Conservation (phyloP, 2,113 vertebrate genomes). For the Pongo abelii region DNA sequence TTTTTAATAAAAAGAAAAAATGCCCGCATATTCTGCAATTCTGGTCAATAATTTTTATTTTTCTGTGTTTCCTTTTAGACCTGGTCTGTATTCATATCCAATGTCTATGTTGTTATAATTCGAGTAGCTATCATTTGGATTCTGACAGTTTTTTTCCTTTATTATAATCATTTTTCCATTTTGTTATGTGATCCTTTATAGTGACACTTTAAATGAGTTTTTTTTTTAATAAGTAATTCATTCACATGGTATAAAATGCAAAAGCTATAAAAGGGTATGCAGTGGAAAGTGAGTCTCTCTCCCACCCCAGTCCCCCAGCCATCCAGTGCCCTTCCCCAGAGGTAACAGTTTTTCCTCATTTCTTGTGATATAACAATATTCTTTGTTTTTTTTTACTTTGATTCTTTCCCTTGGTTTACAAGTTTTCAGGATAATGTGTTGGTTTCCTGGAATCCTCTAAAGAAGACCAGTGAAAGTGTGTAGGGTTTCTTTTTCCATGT, state of each 20-base stretch:
- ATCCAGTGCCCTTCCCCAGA: not conserved
- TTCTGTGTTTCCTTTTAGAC: conserved; percentile 20
- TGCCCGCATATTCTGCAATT: conserved; percentile 24
- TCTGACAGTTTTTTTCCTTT: not conserved
- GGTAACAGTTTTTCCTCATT: not conserved
- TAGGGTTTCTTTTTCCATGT: not conserved
- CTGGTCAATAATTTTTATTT: not conserved
- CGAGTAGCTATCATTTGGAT: not conserved
- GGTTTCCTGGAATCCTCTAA: not conserved
- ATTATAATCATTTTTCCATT: not conserved
- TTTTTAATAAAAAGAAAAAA: conserved; percentile 8
- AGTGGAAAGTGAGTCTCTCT: not conserved
- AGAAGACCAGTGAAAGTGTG: not conserved
- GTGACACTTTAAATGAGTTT: not conserved
- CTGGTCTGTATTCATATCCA: not conserved
- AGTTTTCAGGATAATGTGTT: not conserved
- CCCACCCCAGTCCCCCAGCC: too few relatives aligned
- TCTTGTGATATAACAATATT: not conserved
- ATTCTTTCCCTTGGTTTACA: not conserved
- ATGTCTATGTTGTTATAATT: not conserved
- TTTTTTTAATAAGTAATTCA: conserved; percentile 25
- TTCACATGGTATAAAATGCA: not conserved
- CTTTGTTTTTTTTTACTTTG: not conserved
- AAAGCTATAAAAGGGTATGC: not conserved
- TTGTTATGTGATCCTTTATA: not conserved